phyloP scores from a whole-genome alignment of 2,888 invertebrate species.

The Sphecodes monilicornis region DNA sequence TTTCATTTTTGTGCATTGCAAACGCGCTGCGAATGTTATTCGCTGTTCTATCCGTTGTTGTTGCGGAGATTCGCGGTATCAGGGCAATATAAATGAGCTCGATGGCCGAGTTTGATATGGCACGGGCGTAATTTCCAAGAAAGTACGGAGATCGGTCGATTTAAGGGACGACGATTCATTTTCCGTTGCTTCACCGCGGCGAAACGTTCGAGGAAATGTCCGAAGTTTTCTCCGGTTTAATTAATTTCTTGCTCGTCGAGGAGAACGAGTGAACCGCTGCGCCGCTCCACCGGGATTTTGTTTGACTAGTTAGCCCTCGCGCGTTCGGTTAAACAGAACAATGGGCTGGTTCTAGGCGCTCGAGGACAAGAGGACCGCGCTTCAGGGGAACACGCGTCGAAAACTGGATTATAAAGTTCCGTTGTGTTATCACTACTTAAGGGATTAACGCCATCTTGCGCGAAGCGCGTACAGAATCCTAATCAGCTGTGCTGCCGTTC shows the following conservation, averaged over 20 bases:
- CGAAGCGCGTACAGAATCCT: conserved; percentile 55
- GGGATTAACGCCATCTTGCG: conserved; percentile 67
- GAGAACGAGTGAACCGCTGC: not conserved
- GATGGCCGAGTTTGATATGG: conserved; percentile 17
- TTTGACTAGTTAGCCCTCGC: conserved; percentile 24
- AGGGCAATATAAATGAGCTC: conserved; percentile 4
- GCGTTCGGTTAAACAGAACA: conserved; percentile 36
- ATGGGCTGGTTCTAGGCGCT: conserved; percentile 2
- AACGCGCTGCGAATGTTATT: not conserved
- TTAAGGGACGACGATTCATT: not conserved
- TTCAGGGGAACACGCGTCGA: conserved; percentile 58
- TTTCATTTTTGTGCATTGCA: no score
- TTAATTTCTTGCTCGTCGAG: conserved; percentile 49
- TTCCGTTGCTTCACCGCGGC: not conserved
- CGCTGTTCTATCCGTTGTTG: not conserved
- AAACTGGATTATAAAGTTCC: conserved; percentile 74
- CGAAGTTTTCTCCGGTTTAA: conserved; percentile 47
- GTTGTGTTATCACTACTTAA: conserved; percentile 72
- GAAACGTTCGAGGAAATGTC: not conserved
- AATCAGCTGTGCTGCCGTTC: conserved; percentile 56
- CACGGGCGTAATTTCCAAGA: not conserved
- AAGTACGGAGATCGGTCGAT: not conserved
- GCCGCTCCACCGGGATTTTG: conserved; percentile 16
- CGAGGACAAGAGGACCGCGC: not conserved
- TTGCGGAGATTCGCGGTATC: not conserved